A percentile compares a stretch with the other conserved stretches of the same genome.
These are phyloP conservation scores for Drosophila infuscata DNA, from an alignment of 2,888 invertebrate species.

Conservation along the genomic window DNA sequence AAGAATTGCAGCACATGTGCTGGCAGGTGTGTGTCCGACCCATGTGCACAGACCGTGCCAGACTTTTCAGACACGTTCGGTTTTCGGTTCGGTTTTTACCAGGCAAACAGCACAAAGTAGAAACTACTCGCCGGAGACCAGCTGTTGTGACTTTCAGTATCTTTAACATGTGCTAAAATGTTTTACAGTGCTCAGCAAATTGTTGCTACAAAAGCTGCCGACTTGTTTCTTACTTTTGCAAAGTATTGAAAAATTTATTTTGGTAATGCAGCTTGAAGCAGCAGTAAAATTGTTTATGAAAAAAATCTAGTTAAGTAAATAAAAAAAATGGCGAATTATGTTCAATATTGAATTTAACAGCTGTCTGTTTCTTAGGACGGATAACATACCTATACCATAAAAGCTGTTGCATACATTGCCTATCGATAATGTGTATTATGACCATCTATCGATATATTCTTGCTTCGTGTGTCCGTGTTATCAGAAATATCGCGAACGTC, in stretches of 20 bases:
- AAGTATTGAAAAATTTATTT: slow-evolving; percentile 7
- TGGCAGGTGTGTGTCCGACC: slow-evolving; percentile 65
- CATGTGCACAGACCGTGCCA: slow-evolving; percentile 70
- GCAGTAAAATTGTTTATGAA: neutral
- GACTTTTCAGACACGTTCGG: slow-evolving; percentile 79
- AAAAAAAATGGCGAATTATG: neutral
- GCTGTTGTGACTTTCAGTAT: neutral
- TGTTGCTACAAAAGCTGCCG: neutral
- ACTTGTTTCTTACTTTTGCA: slow-evolving; percentile 7
- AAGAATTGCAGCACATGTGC: slow-evolving; percentile 68
- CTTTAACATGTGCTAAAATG: neutral
- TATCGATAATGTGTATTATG: neutral
- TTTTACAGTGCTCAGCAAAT: slow-evolving; percentile 3
- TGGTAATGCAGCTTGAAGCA: neutral
- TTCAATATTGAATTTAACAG: neutral
- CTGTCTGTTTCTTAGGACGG: neutral
- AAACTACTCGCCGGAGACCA: slow-evolving; percentile 15
- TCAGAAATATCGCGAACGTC: slow-evolving; percentile 5
- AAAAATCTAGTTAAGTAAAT: neutral
- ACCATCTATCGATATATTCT: slow-evolving; percentile 6
- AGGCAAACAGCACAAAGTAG: slow-evolving; percentile 58
- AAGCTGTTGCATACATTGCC: slow-evolving; percentile 1
- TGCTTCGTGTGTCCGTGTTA: neutral
- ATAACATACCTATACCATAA: neutral
- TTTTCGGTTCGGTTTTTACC: slow-evolving; percentile 76